phyloP scores from a whole-genome alignment of 2,888 invertebrate genomes.

The Sphaeridia pumilis region DNA sequence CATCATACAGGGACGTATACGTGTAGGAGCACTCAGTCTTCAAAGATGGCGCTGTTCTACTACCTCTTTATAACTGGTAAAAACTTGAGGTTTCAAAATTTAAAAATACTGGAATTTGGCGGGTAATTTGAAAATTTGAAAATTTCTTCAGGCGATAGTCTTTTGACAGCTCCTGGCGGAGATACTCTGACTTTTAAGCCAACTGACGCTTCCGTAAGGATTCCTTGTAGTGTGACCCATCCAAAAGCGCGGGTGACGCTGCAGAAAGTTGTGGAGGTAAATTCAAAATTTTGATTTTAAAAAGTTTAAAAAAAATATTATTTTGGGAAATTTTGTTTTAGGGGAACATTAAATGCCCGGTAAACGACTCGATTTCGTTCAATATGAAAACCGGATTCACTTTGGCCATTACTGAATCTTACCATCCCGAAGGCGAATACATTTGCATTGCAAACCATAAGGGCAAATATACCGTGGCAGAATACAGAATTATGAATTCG shows the following conservation, averaged over 20 bases:
- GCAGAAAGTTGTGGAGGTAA: slow-evolving; percentile 11
- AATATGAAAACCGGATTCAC: slow-evolving; percentile 7
- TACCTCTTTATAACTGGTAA: slow-evolving; percentile 11
- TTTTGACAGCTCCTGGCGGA: slow-evolving; percentile 7
- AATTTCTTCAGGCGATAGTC: slow-evolving; percentile 5
- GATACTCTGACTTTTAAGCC: slow-evolving; percentile 1
- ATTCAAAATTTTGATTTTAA: not conserved
- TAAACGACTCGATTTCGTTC: slow-evolving; percentile 8
- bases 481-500: not conserved
- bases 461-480: slow-evolving; percentile 1
- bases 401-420: not conserved
- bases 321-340: not conserved
- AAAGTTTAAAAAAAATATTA: not conserved
- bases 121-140: not conserved
- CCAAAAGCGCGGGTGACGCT: slow-evolving; percentile 5
- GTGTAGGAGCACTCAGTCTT: slow-evolving; percentile 1
- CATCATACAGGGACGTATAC: slow-evolving; percentile 9
- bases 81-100: not conserved
- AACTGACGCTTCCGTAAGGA: slow-evolving; percentile 1
- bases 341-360: slow-evolving; percentile 9
- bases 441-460: slow-evolving; percentile 9
- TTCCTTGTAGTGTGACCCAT: slow-evolving; percentile 10
- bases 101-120: not conserved
- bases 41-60: not conserved
- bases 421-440: slow-evolving; percentile 12